Base-by-base conservation (phyloP, 2,888 invertebrate genomes). In the Corythucha ciliata region DNA sequence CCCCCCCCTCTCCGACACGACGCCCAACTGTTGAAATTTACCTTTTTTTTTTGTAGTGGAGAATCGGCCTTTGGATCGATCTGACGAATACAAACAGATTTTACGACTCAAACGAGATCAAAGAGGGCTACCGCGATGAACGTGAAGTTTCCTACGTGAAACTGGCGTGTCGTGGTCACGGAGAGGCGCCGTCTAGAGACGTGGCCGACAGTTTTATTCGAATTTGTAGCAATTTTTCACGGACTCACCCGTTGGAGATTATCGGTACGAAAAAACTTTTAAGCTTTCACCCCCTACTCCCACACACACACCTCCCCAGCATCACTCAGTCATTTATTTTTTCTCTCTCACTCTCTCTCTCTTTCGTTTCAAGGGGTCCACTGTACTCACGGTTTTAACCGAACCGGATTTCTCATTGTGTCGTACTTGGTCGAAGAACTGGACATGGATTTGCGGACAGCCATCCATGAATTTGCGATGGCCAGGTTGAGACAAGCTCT, bases 321-420 rank as follows among this genome's bases (percentile, higher is more conserved):
- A n/a, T n/a, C n/a, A n/a, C n/a, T n/a, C n/a, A n/a, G n/a, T n/a
- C n/a, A n/a, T 40, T 20, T 40, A 18, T 4, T 47, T 8, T 29
- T 14, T 27, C 21, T 49, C 24, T 44, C 10, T n/a, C n/a, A n/a
- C n/a, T n/a, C n/a, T n/a, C n/a, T n/a, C 6, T 8, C 2, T 22
- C 36, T 48, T 53, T 50, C 48, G 41, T 65, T 72, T 51, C 63
- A 72, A 67, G 85, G 77, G 25, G 82, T 96, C 6, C 94, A 94
- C 67, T 96, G 94, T 65, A 96, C 98, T 0, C 98, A 99, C 69
- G 98, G 98, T 0, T 98, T 97, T 69, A 99, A 99, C 68, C 75
- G 98, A 60, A 96, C 96, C 6, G 98, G 98, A 0, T 99, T 97
- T 66, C 73, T 98, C 5, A 84, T 99, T 45, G 80, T 83, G 22